Base-by-base conservation (phyloP, 2,888 invertebrate species). In the Tipula unca region DNA sequence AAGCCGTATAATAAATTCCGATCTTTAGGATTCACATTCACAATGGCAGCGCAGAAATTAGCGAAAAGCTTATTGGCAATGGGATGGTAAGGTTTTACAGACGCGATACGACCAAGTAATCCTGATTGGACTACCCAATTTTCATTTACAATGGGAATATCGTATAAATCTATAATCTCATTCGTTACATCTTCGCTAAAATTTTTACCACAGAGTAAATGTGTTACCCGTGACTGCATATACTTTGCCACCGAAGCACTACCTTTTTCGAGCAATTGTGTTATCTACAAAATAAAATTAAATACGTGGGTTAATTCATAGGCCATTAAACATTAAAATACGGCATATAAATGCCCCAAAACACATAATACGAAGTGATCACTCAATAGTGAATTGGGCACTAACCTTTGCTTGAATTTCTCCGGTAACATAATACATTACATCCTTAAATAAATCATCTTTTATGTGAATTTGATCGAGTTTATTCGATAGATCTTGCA, bases 81-180 rank as follows among this genome's bases (percentile, higher is more conserved):
- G 86, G 95, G 95, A 87, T 93, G 93, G 90, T 97, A 98, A 25
- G 96, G 95, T 89, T 94, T 94, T 3, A 94, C 93, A 88, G 94
- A 95, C 54, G 93, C 93, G 87, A 94, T 90, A 87, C 92, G 93
- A 86, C 93, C 93, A 85, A 94, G 89, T 87, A 93, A 92, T 83
- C 91, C 92, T 88, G 94, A 94, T 88, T 94, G 93, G 82, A 93
- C 90, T 86, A 98, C 95, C 98, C 98, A 99, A 90, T 95, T 93
- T 89, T 95, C 94, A 82, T 95, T 95, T 86, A 98, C 96, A 87
- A 97, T 96, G 87, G 98, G 97, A 86, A 97, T 95, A 91, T 97
- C 97, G 91, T 98, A 99, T 17, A 99, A 93, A 89, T 99, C 98
- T 89, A 95, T 95, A 10, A 98, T 98, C 92, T 97, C 97, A 86